Evolutionary conservation across 2,797 vertebrate species (phyloP), one percentile per base, ranked within the genome.

Genomic region (Arctocebus calabarensis): DNA sequence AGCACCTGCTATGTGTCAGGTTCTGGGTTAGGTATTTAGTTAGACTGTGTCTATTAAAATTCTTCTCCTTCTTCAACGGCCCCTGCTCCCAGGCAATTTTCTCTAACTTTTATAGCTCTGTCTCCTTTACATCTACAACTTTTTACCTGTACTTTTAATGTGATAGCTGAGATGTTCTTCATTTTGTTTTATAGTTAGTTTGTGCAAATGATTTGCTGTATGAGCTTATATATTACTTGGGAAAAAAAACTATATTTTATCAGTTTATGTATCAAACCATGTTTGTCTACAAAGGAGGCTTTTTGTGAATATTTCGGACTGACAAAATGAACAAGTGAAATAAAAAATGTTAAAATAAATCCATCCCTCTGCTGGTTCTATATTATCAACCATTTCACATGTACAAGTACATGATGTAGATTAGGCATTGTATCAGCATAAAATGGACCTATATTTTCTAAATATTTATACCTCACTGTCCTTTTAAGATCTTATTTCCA

Each of bases 141-240:
- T 90, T 79, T 90, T 61, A 92, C 82, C 84, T 93, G 92, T 57
- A 78, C 48, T 82, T 93, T 88, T 61, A 73, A 73, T 23, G 2
- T 84, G 48, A 82, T 12, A 52, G 73, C 23, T 61, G 85, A 71
- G 85, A 83, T 64, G 27, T 32, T 88, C 66, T 87, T 84, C 32
- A 86, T 79, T 89, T 75, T 64, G 52, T 92, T 95, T 90, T 75
- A 84, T 3, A 75, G 43, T 78, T 48, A 43, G 52, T 74, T 74
- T 90, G n/a, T 59, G 16, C 62, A 81, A 73, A 84, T 64, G 64
- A 75, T 84, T 92, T 90, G 77, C 82, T 90, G 20, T 16, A 14
- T 61, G 89, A 90, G n/a, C n/a, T 74, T 55, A 83, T 45, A 73
- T 4, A n/a, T 17, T 48, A 4, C 61, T 81, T n/a, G 81, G 81